Conservation (phyloP, 2,888 invertebrate species). For the Nemotelus pantherinus region DNA sequence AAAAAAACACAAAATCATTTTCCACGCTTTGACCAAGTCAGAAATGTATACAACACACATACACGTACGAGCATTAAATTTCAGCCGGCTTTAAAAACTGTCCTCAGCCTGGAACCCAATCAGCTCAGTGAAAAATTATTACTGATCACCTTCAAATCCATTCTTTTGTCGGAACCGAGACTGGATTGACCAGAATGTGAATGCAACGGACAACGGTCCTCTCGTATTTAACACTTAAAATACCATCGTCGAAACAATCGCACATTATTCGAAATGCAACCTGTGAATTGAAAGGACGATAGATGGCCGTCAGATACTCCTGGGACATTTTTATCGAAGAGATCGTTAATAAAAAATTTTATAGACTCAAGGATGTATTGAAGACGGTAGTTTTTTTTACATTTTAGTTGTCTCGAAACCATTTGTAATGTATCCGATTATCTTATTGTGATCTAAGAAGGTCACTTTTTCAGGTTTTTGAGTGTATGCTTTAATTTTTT, state of each 20-base stretch:
- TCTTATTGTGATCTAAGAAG: slow-evolving; percentile 7
- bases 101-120: too few relatives aligned
- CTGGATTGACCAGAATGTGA: background rate
- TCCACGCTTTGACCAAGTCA: background rate
- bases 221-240: slow-evolving; percentile 12
- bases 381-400: too few relatives aligned
- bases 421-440: background rate
- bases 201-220: background rate
- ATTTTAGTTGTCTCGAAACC: too few relatives aligned
- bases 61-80: too few relatives aligned
- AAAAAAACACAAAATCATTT: background rate
- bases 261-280: background rate
- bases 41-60: too few relatives aligned
- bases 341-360: slow-evolving; percentile 34
- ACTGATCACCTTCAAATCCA: too few relatives aligned
- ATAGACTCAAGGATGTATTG: too few relatives aligned
- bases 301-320: slow-evolving; percentile 30
- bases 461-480: background rate
- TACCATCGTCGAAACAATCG: background rate
- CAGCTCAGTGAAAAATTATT: too few relatives aligned
- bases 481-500: too few relatives aligned
- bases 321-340: slow-evolving; percentile 35
- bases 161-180: too few relatives aligned
- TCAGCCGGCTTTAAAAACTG: too few relatives aligned
- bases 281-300: slow-evolving; percentile 28